Evolutionary conservation across 2,113 vertebrate species (phyloP).

Genomic region (Ailuropoda melanoleuca): DNA sequence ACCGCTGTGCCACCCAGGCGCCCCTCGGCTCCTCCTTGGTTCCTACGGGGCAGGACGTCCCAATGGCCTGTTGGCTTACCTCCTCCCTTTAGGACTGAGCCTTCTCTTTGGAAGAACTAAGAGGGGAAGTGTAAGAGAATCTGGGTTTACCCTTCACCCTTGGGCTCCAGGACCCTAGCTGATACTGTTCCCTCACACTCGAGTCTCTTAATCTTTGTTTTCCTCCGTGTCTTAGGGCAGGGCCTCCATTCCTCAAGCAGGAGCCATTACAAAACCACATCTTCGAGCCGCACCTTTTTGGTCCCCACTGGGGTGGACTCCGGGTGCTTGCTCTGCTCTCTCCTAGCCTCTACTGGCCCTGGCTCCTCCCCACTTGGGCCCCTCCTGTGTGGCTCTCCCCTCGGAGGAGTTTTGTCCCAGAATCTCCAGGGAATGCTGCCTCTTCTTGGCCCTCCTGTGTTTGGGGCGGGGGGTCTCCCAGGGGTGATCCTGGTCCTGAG

Average conservation of each 20-base stretch:
- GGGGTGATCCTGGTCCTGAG: not conserved
- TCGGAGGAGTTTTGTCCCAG: not conserved
- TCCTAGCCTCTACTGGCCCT: accelerated
- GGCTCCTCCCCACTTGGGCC: no score
- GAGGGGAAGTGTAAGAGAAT: no score
- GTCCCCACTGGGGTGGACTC: accelerated
- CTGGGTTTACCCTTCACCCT: accelerated
- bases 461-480: not conserved
- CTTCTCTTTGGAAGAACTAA: not conserved
- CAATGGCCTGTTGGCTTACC: accelerated
- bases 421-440: not conserved
- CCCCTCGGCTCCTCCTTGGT: accelerated
- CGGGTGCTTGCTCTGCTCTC: no score
- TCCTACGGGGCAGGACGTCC: not conserved
- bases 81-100: not conserved
- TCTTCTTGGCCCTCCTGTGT: not conserved
- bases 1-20: no score
- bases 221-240: not conserved
- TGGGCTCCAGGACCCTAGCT: not conserved
- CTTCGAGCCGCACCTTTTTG: no score
- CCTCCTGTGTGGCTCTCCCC: not conserved
- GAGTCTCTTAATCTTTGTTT: not conserved
- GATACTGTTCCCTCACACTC: not conserved
- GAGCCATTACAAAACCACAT: accelerated
- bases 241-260: not conserved